Percentiles rank a stretch among this genome's conserved stretches.
phyloP scores from a whole-genome alignment of 2,888 invertebrate genomes.

The Augochlorella aurata region DNA sequence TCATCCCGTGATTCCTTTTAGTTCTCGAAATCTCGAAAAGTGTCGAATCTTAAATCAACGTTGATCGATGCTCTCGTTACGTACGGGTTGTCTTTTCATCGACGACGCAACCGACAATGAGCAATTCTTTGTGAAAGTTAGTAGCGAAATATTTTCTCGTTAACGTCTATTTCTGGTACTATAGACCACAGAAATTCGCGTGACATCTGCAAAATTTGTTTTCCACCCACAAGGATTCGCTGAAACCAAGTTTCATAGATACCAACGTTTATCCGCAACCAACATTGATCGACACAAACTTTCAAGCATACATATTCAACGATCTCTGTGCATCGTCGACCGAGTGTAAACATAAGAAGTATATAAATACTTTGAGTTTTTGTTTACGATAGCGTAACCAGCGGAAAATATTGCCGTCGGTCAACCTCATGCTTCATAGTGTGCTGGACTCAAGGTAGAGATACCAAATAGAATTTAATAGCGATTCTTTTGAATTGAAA shows the following conservation, averaged over 20 bases:
- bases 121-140: not conserved
- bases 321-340: not conserved
- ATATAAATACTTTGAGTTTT: constrained; percentile 4
- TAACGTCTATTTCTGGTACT: not conserved
- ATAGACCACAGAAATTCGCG: not conserved
- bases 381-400: not conserved
- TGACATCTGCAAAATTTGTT: not conserved
- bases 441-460: not conserved
- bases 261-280: not conserved
- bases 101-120: not conserved
- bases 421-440: not conserved
- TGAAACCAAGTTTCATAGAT: not conserved
- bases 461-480: not conserved
- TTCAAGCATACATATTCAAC: not conserved
- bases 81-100: not conserved
- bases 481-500: too few relatives aligned
- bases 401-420: not conserved
- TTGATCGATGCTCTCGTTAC: not conserved
- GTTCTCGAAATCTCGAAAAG: too few relatives aligned
- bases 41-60: too few relatives aligned
- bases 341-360: constrained; percentile 2
- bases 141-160: not conserved
- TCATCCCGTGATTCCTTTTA: too few relatives aligned
- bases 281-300: not conserved
- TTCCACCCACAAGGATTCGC: not conserved